A percentile compares a stretch with the other conserved stretches of the same genome.
These are phyloP conservation scores for Cremastinae sp. DNA, from an alignment of 2,888 invertebrate genomes.

Conservation along the genomic window DNA sequence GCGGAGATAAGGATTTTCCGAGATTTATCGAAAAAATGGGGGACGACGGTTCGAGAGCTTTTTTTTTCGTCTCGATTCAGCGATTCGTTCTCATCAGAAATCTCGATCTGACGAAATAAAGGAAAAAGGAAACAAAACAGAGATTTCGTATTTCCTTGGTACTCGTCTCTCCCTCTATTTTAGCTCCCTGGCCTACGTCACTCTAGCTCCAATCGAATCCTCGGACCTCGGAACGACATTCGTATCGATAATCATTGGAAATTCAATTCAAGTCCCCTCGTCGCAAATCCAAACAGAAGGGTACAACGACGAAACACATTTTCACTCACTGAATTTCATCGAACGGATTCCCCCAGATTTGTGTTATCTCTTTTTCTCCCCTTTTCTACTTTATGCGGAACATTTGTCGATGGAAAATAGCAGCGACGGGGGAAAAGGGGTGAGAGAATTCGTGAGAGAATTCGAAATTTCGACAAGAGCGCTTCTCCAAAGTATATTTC, in stretches of 20 bases:
- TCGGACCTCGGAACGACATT: background rate
- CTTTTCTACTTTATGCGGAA: background rate
- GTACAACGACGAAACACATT: conserved; percentile 37
- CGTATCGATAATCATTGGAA: conserved; percentile 27
- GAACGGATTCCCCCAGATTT: conserved; percentile 7
- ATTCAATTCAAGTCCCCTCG: conserved; percentile 17
- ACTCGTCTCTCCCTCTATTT: background rate
- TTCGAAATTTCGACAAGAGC: no score
- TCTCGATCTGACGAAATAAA: no score
- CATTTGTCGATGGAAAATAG: background rate
- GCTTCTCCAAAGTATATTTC: no score
- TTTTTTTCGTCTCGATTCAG: background rate
- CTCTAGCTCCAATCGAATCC: background rate
- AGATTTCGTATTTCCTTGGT: background rate
- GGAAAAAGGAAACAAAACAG: background rate
- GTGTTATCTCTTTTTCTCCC: background rate
- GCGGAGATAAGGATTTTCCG: conserved; percentile 26
- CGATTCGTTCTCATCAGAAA: background rate
- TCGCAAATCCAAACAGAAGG: conserved; percentile 21
- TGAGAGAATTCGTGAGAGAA: no score
- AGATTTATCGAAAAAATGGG: background rate
- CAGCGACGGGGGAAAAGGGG: background rate
- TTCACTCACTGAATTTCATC: conserved; percentile 48
- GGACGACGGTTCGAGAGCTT: background rate
- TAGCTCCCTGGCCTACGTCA: no score